phyloP scores from a whole-genome alignment of 2,797 vertebrate species.

The Rhinophrynus dorsalis region DNA sequence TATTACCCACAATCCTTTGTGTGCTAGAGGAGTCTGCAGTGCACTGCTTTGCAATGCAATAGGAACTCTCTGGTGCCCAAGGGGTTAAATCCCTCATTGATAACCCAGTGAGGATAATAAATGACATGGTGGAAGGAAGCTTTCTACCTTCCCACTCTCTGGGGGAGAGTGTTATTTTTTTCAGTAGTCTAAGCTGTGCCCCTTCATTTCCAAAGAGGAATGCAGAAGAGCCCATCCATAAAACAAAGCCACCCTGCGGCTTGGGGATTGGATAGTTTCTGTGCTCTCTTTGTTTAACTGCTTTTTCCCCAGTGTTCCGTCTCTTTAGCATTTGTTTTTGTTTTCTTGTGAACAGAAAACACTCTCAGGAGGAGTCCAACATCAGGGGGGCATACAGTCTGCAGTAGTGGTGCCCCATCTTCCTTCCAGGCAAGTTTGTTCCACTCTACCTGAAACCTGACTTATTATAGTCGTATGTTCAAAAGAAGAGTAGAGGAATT shows the following conservation, averaged over 20 bases:
- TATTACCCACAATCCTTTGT: too few species aligned
- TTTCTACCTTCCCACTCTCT: conserved; percentile 27
- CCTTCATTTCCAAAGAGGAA: conserved; percentile 30
- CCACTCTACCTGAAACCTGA: background rate
- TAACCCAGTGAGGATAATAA: conserved; percentile 3
- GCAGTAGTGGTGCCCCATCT: background rate
- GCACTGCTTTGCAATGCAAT: too few species aligned
- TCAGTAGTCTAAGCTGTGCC: conserved; percentile 13
- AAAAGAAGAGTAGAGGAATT: too few species aligned
- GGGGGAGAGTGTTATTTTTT: conserved; percentile 16
- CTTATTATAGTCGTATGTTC: too few species aligned
- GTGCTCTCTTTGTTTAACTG: conserved; percentile 12
- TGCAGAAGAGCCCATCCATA: conserved; percentile 16
- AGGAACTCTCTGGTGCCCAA: too few species aligned
- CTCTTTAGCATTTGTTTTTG: conserved; percentile 42
- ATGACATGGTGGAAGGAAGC: conserved; percentile 24
- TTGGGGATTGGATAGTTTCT: conserved; percentile 24
- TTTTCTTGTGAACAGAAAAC: conserved; percentile 27
- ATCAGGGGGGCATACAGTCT: background rate
- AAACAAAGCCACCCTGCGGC: conserved; percentile 38
- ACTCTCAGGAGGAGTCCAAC: conserved; percentile 19
- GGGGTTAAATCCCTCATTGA: too few species aligned
- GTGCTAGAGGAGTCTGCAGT: too few species aligned
- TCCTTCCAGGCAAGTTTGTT: conserved; percentile 10
- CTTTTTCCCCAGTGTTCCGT: conserved; percentile 12